Conservation (phyloP, 2,113 vertebrate genomes). For the Meles meles region DNA sequence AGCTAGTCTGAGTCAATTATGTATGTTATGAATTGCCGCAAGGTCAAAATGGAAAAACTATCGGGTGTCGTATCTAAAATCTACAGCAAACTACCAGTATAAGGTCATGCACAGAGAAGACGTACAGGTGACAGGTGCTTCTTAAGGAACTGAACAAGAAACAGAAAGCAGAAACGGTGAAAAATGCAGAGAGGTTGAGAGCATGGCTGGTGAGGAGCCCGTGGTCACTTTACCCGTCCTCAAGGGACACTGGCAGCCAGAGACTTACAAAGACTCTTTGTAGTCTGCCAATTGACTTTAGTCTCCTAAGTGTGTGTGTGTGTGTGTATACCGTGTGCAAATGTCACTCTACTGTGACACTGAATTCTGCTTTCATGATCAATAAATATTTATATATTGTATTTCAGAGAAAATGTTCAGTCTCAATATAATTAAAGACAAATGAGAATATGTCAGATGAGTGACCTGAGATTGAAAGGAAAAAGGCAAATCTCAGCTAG, state of each 20-base stretch:
- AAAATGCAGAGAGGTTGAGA: not conserved
- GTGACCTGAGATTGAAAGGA: not conserved
- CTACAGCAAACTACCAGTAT: not conserved
- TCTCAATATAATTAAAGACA: not conserved
- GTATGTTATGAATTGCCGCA: not conserved
- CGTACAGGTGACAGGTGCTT: not conserved
- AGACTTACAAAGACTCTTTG: not conserved
- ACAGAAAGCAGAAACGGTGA: not conserved
- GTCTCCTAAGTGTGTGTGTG: not conserved
- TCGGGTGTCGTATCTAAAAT: not conserved
- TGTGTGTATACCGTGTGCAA: rapidly evolving
- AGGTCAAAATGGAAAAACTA: not conserved
- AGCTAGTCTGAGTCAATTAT: not conserved
- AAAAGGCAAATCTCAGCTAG: not conserved
- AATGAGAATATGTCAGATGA: not conserved
- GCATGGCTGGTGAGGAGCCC: not conserved
- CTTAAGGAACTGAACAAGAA: not conserved
- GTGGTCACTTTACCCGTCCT: not conserved
- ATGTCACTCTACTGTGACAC: not conserved
- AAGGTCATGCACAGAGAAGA: not conserved
- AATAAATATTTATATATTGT: not conserved
- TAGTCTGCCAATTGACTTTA: not conserved
- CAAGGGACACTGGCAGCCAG: too few species aligned
- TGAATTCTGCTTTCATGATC: not conserved
- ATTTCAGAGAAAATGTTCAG: not conserved